These are phyloP conservation scores for Synergus itoensis DNA, from an alignment of 2,888 invertebrate species.

Conservation along the genomic window DNA sequence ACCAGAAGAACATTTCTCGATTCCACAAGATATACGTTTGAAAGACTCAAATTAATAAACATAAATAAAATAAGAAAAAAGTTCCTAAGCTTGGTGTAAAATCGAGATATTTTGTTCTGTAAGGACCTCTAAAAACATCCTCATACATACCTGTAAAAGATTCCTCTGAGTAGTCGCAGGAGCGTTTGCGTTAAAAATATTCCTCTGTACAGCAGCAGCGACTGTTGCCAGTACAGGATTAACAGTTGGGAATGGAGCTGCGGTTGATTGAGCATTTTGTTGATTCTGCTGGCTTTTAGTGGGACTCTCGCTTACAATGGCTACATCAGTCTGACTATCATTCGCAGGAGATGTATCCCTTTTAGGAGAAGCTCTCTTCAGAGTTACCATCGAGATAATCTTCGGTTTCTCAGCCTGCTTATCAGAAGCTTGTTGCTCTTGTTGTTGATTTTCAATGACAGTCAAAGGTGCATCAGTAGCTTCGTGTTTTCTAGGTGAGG, in stretches of 20 bases:
- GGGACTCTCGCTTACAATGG: conserved; percentile 58
- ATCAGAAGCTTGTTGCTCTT: conserved; percentile 45
- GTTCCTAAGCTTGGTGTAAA: background rate
- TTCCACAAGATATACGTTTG: background rate
- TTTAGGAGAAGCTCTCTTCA: conserved; percentile 72
- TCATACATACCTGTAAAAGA: conserved; percentile 65
- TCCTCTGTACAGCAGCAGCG: conserved; percentile 75
- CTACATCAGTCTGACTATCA: conserved; percentile 55
- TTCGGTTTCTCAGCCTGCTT: conserved; percentile 72
- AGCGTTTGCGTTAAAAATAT: conserved; percentile 67
- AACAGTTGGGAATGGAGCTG: conserved; percentile 69
- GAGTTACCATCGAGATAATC: conserved; percentile 75
- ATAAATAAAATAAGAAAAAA: background rate
- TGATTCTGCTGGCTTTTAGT: conserved; percentile 62
- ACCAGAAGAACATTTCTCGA: background rate
- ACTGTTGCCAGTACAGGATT: conserved; percentile 76
- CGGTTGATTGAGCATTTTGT: conserved; percentile 61
- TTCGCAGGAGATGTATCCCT: conserved; percentile 62
- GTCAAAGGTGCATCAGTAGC: conserved; percentile 53
- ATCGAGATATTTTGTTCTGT: background rate
- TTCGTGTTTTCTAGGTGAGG: conserved; percentile 69
- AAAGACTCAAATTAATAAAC: background rate
- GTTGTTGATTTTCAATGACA: conserved; percentile 58
- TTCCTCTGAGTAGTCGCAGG: conserved; percentile 68
- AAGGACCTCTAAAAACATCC: background rate